Base-by-base conservation (phyloP, 2,888 invertebrate species). In the Electrophaes corylata region DNA sequence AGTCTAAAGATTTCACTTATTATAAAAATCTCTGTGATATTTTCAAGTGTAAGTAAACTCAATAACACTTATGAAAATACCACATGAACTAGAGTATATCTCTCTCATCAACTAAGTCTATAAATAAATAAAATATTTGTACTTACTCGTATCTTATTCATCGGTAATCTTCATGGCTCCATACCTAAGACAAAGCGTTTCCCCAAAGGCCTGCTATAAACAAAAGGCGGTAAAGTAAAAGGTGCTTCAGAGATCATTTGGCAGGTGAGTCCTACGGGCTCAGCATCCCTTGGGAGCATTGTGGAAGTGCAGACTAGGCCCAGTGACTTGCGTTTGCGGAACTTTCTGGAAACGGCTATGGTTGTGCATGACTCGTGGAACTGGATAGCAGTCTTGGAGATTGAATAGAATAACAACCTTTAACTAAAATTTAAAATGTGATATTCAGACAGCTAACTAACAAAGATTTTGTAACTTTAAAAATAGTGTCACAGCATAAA, bases 201-300 rank as follows among this genome's bases (percentile, higher is more conserved):
- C 61, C 46, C 53, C 19, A 56, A 54, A 56, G 64, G 50, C 57
- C 35, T 31, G 52, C 33, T 48, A 60, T 65, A 81, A 83, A 81
- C 80, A 87, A 85, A 54, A 81, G 70, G 69, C 84, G 85, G 83
- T 78, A 71, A 76, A 84, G 77, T 84, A 84, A 87, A 87, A 84
- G 85, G 79, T 71, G 64, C 73, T 69, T 62, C 62, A 68, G 71
- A 37, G 37, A 67, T 66, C 71, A 75, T 84, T 86, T 76, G 80
- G 83, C 87, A 88, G 90, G 88, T 87, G 85, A 83, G 76, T 67
- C 72, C 78, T 16, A 51, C 12, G 43, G 23, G 43, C 26, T 18
- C 14, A 18, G 19, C n/a, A 14, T 73, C 86, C 74, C 86, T 1
- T 16, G 83, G 82, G 88, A 82, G 75, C 69, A 71, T 83, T 80